Conservation (phyloP, 2,113 vertebrate genomes). For the Chloropsis cyanopogon region DNA sequence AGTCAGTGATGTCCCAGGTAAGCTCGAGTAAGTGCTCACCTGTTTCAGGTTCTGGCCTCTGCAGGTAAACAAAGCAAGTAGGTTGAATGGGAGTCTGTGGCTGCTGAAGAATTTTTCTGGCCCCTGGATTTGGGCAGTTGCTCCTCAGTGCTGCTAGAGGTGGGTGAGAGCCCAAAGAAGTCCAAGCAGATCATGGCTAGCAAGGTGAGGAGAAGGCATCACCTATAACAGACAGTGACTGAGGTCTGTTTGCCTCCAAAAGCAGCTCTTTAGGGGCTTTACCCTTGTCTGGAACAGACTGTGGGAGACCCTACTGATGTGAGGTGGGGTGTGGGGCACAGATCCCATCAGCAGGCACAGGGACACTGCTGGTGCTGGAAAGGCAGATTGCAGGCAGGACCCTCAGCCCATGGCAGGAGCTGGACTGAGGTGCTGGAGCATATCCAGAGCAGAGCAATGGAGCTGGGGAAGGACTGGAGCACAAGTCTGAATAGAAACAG, state of each 20-base stretch:
- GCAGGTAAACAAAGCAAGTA: background rate
- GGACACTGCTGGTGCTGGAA: background rate
- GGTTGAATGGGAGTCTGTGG: fast-evolving
- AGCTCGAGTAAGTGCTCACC: background rate
- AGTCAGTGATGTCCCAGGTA: background rate
- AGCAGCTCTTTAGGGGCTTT: background rate
- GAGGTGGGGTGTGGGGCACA: background rate
- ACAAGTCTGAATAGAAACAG: background rate
- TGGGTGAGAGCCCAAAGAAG: background rate
- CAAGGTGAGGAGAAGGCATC: background rate
- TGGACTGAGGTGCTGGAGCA: background rate
- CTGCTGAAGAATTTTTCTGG: background rate
- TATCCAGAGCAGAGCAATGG: background rate
- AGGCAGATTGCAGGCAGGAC: background rate
- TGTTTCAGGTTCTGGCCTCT: background rate
- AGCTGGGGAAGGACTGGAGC: background rate
- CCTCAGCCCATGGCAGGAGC: background rate
- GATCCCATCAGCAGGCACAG: background rate
- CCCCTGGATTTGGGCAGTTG: background rate
- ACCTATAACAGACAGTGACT: background rate
- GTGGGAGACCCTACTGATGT: fast-evolving
- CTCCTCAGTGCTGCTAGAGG: background rate
- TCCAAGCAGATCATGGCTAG: background rate
- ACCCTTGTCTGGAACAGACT: background rate
- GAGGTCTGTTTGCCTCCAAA: background rate